Evolutionary conservation across 2,113 vertebrate genomes (phyloP).

Genomic region (Orycteropus afer): DNA sequence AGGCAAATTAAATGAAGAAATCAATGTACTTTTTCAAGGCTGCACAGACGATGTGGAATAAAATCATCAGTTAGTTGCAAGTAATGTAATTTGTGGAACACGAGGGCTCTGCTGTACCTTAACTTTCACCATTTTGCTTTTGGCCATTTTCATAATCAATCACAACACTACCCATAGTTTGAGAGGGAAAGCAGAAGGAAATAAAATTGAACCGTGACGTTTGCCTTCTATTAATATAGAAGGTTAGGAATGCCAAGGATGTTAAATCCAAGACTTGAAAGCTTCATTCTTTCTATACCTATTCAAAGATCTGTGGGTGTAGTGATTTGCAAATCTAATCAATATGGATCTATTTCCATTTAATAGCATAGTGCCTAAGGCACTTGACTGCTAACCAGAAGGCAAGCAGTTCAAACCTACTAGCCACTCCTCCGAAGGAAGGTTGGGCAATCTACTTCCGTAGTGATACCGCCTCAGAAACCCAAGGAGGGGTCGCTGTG

Average conservation of each 20-base stretch:
- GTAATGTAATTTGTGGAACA: not conserved
- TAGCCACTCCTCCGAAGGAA: no score
- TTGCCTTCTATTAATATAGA: not conserved
- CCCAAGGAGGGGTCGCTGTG: no score
- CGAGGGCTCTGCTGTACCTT: not conserved
- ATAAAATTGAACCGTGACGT: not conserved
- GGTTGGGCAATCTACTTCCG: no score
- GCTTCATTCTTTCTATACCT: not conserved
- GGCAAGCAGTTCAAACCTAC: no score
- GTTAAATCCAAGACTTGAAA: not conserved
- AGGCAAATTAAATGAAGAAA: slow-evolving; percentile 12
- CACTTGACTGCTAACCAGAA: no score
- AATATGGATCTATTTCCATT: not conserved
- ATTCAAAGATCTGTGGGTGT: not conserved
- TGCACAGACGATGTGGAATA: not conserved
- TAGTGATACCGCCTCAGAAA: no score
- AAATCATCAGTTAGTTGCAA: not conserved
- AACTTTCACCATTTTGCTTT: not conserved
- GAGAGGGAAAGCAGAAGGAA: not conserved
- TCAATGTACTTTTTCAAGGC: not conserved
- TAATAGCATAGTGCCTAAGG: no score
- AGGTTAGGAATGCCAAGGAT: not conserved
- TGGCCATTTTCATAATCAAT: not conserved
- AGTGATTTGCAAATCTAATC: not conserved
- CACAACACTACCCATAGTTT: not conserved